Evolutionary conservation across 2,797 vertebrate species (phyloP), one percentile per base, ranked within the genome.

Genomic region (Varecia variegata): DNA sequence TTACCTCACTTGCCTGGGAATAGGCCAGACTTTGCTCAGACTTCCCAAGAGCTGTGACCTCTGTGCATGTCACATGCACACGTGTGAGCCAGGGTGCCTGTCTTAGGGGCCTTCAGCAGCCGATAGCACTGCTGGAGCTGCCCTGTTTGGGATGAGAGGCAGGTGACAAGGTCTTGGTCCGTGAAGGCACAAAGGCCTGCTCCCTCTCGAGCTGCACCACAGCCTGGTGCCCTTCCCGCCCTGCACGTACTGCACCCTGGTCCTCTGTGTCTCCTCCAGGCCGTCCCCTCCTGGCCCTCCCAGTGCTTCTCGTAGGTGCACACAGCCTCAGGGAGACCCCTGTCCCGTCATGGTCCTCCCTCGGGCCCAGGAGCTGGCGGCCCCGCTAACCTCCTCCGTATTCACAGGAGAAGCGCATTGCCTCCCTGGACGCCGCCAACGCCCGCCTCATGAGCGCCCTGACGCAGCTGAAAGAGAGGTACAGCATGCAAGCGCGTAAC

Each of bases 381-480:
- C 43, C 32, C 71, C 7, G 0, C 52, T 88, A 5, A 92, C 0
- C 0, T 21, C 83, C 45, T 52, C 32, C 38, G 38, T 84, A 88
- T 40, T 98, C 98, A 73, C 98, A 99, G 99, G 99, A 99, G 98
- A 99, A 99, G 98, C 99, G 99, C 96, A 99, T 99, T 12, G 99
- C 99, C 32, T 99, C 99, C 0, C 89, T 99, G 99, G 99, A 99
- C 0, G 99, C 99, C 0, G 99, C 99, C 98, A 99, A 99, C 52
- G 99, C 99, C 88, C 99, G 99, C 94, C 98, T 99, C 97, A 99
- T 99, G 99, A 99, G 99, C 40, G 99, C 99, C 58, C 99, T 99
- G 95, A 99, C 99, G 2, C 99, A 99, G 98, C 99, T 99, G 97
- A 99, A 99, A 99, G 99, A 99, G 99, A 99, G 99, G 98, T 99